Base-by-base conservation (phyloP, 2,888 invertebrate genomes). In the Cerastis leucographa region DNA sequence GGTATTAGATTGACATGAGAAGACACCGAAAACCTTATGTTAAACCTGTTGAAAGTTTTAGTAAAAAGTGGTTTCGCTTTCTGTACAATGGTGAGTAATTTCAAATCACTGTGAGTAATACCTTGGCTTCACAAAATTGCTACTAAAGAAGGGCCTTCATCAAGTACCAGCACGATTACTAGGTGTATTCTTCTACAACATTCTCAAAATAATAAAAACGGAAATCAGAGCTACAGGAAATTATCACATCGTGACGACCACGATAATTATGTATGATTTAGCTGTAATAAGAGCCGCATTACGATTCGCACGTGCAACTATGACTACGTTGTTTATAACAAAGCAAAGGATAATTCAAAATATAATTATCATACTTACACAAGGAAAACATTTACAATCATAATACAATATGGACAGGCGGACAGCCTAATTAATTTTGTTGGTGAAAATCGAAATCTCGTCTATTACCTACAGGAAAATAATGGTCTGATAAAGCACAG, bases 401-500 rank as follows among this genome's bases (percentile, higher is more conserved):
- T 35, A 19, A 61, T 29, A 3, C 9, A 17, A 19, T 4, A 19
- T 5, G 17, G 3, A 29, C 59, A 29, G 19, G 0, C 1, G 17
- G 3, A 29, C 59, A 29, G 19, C 0, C 1, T 14, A 46, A 29
- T 44, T 51, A 0, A 9, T 46, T 35, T 5, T 71, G 0, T 22
- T 9, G 2, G 40, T 5, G 3, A 62, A 35, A 35, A 74, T 22
- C 0, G 2, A 11, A 75, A 78, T 22, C 3, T 5, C 12, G 19
- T 75, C 2, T 25, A 29, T 42, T 19, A 35, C 35, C 35, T 35
- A 6, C 44, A 75, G 14, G 25, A 54, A 61, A 49, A 71, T 71
- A 78, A 71, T 44, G 46, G 25, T 25, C 22, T 14, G 42, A 19
- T 71, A 73, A 69, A 84, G 25, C 29, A 11, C 11, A 49, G 42